Conservation (phyloP, 2,797 vertebrate genomes). For the Tragopan temminckii region DNA sequence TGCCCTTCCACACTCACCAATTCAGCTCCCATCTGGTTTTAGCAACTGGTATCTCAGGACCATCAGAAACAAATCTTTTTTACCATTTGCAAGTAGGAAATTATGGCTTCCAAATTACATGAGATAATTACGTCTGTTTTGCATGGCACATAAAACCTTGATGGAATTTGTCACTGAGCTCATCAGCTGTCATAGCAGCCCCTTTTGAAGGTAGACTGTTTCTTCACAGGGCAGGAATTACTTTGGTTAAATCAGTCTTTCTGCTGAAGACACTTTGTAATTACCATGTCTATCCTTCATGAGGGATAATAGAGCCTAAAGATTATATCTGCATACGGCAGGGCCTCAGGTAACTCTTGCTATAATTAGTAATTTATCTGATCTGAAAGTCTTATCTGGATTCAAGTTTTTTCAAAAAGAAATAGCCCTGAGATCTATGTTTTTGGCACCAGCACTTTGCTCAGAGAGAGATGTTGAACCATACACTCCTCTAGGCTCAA, state of each 20-base stretch:
- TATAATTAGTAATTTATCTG: not conserved
- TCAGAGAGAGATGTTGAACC: not conserved
- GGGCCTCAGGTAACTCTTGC: not conserved
- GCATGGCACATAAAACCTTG: not conserved
- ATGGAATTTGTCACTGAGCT: not conserved
- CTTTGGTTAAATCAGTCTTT: not conserved
- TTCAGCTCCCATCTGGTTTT: not conserved
- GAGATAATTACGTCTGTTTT: slow-evolving; percentile 14
- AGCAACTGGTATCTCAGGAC: not conserved
- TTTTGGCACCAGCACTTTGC: not conserved
- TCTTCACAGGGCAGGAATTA: not conserved
- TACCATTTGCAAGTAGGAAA: not conserved
- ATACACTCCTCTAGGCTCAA: not conserved
- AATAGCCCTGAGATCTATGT: not conserved
- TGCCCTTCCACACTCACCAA: not conserved
- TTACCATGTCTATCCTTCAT: not conserved
- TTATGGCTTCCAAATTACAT: not conserved
- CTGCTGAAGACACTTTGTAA: not conserved
- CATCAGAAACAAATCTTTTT: not conserved
- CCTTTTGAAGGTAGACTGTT: not conserved
- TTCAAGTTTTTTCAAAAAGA: not conserved
- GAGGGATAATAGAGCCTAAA: not conserved
- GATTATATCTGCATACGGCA: not conserved
- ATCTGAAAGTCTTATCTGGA: not conserved
- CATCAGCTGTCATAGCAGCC: not conserved